Evolutionary conservation across 2,888 invertebrate species (phyloP), one percentile per base, ranked within the genome.

Genomic region (Drosophila ustulata): DNA sequence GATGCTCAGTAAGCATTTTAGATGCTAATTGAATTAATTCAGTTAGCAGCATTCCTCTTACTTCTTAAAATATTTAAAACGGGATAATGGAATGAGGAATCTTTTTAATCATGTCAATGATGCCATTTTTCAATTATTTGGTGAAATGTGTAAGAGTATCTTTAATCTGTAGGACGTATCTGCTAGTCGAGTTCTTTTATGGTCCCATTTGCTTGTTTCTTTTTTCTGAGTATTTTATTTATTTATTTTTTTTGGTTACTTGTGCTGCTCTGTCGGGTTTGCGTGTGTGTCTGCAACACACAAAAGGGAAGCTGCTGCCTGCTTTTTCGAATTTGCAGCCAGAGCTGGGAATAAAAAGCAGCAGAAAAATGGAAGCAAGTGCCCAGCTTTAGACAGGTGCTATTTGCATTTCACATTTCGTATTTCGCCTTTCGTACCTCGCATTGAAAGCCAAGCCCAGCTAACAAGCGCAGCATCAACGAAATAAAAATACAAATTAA

Each of bases 401-500:
- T 56, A 81, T 84, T 72, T 88, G 84, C 83, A 75, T 75, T 59
- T 72, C 75, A 71, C 25, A 63, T 57, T 57, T 63, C 49, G 84
- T 80, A 75, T 75, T 59, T 72, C 71, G 71, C 25, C 56, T 49
- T 57, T 63, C 57, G 63, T 49, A 63, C 43, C 41, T 58, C 18
- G 58, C 87, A 78, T 80, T 76, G 78, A 76, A 66, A 76, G 76
- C 51, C 58, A 43, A 56, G 58, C 79, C 65, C 74, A 74, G 72
- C 81, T 88, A 83, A 86, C 83, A 88, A 83, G 83, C 83, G 72
- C 82, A 72, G 66, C 78, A 81, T 72, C 72, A 81, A 80, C 80
- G 69, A 74, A 75, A 87, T 72, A 75, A 57, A 43, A 55, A 71
- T 49, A 71, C 66, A 71, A 76, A 75, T 75, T 75, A 66, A 75